phyloP scores from a whole-genome alignment of 2,113 vertebrate species.

The Galeopterus variegatus region DNA sequence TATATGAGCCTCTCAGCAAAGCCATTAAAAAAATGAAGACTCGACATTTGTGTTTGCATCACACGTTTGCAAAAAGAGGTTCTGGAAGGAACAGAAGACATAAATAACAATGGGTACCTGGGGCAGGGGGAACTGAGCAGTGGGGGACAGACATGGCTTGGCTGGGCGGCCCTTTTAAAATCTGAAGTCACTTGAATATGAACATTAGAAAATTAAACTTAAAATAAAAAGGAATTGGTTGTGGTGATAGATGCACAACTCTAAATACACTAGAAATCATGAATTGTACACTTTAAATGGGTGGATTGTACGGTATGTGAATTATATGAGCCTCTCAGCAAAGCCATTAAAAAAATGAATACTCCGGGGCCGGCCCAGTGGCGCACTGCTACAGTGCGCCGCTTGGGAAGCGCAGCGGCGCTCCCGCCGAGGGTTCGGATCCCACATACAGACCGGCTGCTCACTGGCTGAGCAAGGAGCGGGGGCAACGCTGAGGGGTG shows the following conservation, averaged over 20 bases:
- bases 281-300: background rate
- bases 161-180: background rate
- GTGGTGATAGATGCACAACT: background rate
- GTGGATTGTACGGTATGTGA: too few species aligned
- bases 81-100: background rate
- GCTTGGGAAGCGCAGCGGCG: too few species aligned
- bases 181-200: background rate
- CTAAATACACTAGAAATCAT: background rate
- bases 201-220: background rate
- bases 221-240: background rate
- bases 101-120: background rate
- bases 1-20: background rate
- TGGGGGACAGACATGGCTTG: too few species aligned
- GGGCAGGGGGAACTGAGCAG: background rate
- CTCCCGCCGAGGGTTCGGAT: too few species aligned
- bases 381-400: too few species aligned
- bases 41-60: background rate
- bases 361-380: too few species aligned
- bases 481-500: too few species aligned
- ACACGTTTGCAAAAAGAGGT: background rate
- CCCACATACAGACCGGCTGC: too few species aligned
- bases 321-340: background rate
- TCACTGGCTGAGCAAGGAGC: too few species aligned
- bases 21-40: background rate
- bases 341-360: background rate